Base-by-base conservation (phyloP, 2,888 invertebrate species). In the Eristalis tenax region DNA sequence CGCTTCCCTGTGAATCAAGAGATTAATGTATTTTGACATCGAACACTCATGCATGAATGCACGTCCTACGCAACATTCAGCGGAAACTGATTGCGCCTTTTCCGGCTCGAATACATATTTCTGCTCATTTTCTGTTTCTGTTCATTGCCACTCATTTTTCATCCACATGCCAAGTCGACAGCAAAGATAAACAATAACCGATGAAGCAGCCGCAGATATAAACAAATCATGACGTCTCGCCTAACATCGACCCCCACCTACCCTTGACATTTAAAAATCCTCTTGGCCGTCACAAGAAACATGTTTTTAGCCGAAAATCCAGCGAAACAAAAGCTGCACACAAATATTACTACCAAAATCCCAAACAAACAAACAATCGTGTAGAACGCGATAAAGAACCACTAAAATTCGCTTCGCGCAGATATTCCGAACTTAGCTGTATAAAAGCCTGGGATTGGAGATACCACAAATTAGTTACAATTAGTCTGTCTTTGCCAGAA, bases 181-280 rank as follows among this genome's bases (percentile, higher is more conserved):
- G 8, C 50, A 50, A 50, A 6, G 50, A 50, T 50, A 50, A 50
- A 50, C 50, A 50, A 50, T 18, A 50, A 50, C 18, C 18, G 50
- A 50, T 50, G 50, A 50, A 50, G 50, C 18, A 50, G 65, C 38
- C 22, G n/a, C 50, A 23, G 18, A 23, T n/a, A 23, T 61, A 63
- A 64, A 77, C 57, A 68, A 69, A 69, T 35, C 70, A 71, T 57
- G 63, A 50, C 57, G 78, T 50, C 6, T 40, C 64, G 57, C 11
- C n/a, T 43, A 13, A 59, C 15, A 8, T 40, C 57, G 10, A 66
- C 64, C 73, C 73, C 78, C 63, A 65, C 69, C 74, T 75, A 79
- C 80, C 70, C 70, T 75, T 80, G 84, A 75, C 84, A 84, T 84
- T 80, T 75, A 59, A 69, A 32, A 64, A 79, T 74, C 22, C 68